Base-by-base conservation (phyloP, 2,888 invertebrate genomes). In the Patella caerulea region DNA sequence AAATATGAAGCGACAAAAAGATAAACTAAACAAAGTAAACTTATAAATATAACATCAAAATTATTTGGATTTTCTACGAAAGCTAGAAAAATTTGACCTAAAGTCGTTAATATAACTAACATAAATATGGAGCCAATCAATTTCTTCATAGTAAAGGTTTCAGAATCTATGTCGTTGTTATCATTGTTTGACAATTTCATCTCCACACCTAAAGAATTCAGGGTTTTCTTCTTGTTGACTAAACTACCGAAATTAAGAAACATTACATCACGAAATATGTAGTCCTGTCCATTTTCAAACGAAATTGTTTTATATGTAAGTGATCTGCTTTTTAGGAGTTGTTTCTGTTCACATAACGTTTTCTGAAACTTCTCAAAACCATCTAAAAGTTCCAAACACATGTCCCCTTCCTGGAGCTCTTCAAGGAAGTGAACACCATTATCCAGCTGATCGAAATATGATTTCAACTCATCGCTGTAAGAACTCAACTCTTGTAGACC, bases 361-460 rank as follows among this genome's bases (percentile, higher is more conserved):
- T 81, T 80, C 72, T 79, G 80, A 77, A 83, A 85, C 34, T 82
- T 84, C 17, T 80, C 78, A 73, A 78, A 85, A 65, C 85, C 82
- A 34, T 86, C 83, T 11, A 87, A 45, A 29, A 86, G 81, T 79
- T 88, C 88, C 69, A 88, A 78, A 77, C 87, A 86, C 75, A 88
- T 84, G 71, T 88, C 88, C 56, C 85, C 86, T 54, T 87, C 86
- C 69, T 87, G 86, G 1, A 88, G 79, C 45, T 87, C 87, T 56
- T 83, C 83, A 5, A 88, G 82, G 78, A 87, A 88, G 11, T 78
- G 75, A 29, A 83, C 77, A 5, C 86, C 88, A 9, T 83, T 78
- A 45, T 85, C 83, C 19, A 86, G 72, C 52, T 86, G 82, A 52
- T 84, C 82, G 5, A 82, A 72, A 75, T 83, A 84, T 7, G 59